Evolutionary conservation across 2,113 vertebrate genomes (phyloP), one percentile per base, ranked within the genome.

Genomic region (Neofelis nebulosa): DNA sequence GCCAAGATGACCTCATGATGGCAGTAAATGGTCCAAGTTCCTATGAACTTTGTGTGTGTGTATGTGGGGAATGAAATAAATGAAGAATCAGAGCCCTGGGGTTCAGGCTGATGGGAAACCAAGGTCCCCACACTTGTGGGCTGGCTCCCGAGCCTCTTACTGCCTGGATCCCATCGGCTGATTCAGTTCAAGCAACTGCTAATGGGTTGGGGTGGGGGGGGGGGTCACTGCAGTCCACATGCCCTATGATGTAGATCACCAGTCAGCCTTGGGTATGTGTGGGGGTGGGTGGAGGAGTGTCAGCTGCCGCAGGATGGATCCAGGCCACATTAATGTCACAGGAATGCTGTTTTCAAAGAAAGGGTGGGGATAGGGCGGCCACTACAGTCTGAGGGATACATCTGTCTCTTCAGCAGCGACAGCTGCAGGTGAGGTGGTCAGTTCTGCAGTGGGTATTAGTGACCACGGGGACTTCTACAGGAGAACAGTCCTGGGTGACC

Each of bases 291-390:
- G 48, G 76, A 12, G 9, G 29, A 41, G n/a, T 65, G 73, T 87
- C 95, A 95, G 97, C 92, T 97, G 83, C 65, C 4, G 1, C 41
- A 2, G 12, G 89, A 76, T 88, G 45, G 63, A 41, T 61, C 19
- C 21, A 55, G 79, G 19, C 27, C 57, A 68, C 61, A 79, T 6
- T 21, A 18, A 1, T 78, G 78, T 76, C 52, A 2, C 41, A 91
- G 94, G 81, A 97, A 97, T 97, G 96, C 63, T 76, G n/a, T 79
- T 66, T 92, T 48, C 74, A 52, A 83, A 86, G 61, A 57, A 33
- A 55, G 68, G 66, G 82, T 87, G 69, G 38, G 31, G 61, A 80
- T n/a, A 41, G 48, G 65, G 57, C 61, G 50, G 31, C 84, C 14
- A 2, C 50, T 61, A 65, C 7, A 15, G 80, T 45, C 61, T 38